These are phyloP conservation scores for Temnothorax rugatulus DNA, from an alignment of 2,888 invertebrate genomes.

Conservation along the genomic window DNA sequence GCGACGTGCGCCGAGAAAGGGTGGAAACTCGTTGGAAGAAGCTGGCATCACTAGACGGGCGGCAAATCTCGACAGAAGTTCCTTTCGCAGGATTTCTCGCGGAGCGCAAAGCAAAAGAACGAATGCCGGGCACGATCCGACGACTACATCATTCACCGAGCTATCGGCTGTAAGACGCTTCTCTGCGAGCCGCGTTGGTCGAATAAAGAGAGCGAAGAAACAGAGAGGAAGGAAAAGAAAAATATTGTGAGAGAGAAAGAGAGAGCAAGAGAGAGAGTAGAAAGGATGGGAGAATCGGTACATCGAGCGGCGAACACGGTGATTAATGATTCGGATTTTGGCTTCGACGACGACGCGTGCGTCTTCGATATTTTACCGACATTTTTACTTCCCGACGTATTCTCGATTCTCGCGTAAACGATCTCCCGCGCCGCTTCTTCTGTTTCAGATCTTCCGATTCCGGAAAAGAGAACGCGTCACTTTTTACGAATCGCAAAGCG, in stretches of 20 bases:
- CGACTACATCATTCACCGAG: constrained; percentile 72
- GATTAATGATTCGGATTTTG: constrained; percentile 74
- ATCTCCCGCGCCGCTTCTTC: constrained; percentile 36
- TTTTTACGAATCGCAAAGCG: constrained; percentile 18
- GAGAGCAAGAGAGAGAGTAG: background rate
- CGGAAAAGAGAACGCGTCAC: constrained; percentile 18
- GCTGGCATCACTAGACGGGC: constrained; percentile 39
- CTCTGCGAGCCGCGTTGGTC: constrained; percentile 28
- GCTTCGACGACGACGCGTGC: constrained; percentile 59
- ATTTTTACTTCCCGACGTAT: constrained; percentile 56
- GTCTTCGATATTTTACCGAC: constrained; percentile 63
- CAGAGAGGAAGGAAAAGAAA: constrained; percentile 13
- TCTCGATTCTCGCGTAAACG: constrained; percentile 48
- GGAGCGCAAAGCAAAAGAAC: constrained; percentile 51
- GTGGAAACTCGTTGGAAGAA: constrained; percentile 47
- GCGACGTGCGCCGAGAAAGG: constrained; percentile 37
- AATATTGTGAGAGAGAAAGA: constrained; percentile 6
- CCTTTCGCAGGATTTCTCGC: constrained; percentile 61
- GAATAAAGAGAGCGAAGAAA: constrained; percentile 48
- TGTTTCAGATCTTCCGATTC: constrained; percentile 25
- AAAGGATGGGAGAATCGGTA: constrained; percentile 31
- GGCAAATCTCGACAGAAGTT: constrained; percentile 66
- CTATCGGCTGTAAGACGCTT: constrained; percentile 71
- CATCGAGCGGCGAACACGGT: constrained; percentile 52
- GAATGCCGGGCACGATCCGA: constrained; percentile 75